Percentiles rank a stretch among this genome's conserved stretches.
phyloP scores from a whole-genome alignment of 2,888 invertebrate genomes.

The Drosophila pegasa region DNA sequence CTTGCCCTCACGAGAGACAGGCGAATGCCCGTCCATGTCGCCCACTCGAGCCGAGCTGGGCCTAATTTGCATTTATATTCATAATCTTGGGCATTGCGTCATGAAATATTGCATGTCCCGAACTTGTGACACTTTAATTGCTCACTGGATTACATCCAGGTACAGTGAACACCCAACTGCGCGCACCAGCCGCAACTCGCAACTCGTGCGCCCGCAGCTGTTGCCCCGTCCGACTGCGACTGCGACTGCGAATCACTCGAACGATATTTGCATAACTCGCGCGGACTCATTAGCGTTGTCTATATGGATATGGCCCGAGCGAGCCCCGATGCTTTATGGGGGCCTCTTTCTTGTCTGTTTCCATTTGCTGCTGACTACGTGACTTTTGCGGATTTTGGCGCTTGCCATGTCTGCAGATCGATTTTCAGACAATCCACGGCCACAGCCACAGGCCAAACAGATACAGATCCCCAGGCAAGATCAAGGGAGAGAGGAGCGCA shows the following conservation, averaged over 20 bases:
- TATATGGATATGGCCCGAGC: too few relatives aligned
- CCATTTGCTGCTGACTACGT: constrained; percentile 69
- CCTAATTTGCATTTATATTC: constrained; percentile 82
- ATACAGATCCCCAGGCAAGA: constrained; percentile 50
- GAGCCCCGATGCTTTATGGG: constrained; percentile 43
- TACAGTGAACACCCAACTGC: constrained; percentile 50
- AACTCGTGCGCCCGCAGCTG: too few relatives aligned
- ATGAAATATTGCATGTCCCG: constrained; percentile 81
- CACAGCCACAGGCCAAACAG: constrained; percentile 38
- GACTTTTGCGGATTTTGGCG: constrained; percentile 70
- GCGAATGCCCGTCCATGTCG: constrained; percentile 27
- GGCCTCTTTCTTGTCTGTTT: constrained; percentile 50
- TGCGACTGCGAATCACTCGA: constrained; percentile 3
- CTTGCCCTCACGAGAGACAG: constrained; percentile 58
- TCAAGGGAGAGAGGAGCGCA: background rate
- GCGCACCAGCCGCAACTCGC: background rate
- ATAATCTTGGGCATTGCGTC: constrained; percentile 77
- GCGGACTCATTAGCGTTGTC: constrained; percentile 64
- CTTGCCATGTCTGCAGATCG: constrained; percentile 60
- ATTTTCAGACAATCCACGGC: constrained; percentile 62
- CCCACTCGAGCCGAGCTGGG: constrained; percentile 38
- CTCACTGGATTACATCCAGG: constrained; percentile 61
- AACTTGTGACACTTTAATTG: constrained; percentile 82
- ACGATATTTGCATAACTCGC: constrained; percentile 56
- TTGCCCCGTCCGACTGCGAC: too few relatives aligned